Base-by-base conservation (phyloP, 1,140 invertebrate genomes). In the Cydia fagiglandana region DNA sequence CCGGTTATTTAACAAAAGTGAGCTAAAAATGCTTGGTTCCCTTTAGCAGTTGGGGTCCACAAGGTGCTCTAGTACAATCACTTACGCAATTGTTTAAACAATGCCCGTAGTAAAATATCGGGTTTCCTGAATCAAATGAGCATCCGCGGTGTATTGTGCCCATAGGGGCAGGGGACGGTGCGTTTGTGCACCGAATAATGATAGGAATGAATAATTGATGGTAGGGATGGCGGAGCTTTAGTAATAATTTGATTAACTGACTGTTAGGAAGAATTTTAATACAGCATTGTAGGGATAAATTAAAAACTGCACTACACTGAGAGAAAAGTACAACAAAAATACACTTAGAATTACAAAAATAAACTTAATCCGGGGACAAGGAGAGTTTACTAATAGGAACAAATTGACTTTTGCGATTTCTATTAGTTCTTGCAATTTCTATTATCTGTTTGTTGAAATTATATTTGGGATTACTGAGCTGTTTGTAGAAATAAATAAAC, bases 31-130 rank as follows among this genome's bases (percentile, higher is more conserved):
- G 20, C 73, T 70, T 73, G 73, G 73, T 53, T 53, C 50, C 30
- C 15, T 74, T 20, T 5, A 28, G 61, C 34, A 68, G 4, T 38
- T 0, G 20, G 12, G 4, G 10, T 34, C 73, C 10, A 41, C 74
- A 75, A 75, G 61, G 74, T 75, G 74, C 74, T 45, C 74, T n/a
- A 34, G 56, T 53, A 75, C 74, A 75, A 68, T 75, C 64, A 75
- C 74, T 75, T 75, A 75, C 38, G 74, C 74, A 75, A 75, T 75
- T 75, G 74, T 75, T 75, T 75, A 75, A 75, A 75, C 74, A 75
- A 75, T 68, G 74, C 30, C 28, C 30, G 74, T 75, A 41, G 20
- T 75, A 68, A 75, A 75, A 66, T 75, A 66, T 75, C 74, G 74
- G 17, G 64, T 75, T 75, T 45, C 74, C 61, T 30, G 74, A 75